These are phyloP conservation scores for Onychostruthus taczanowskii DNA, from an alignment of 2,113 vertebrate species.

Conservation along the genomic window DNA sequence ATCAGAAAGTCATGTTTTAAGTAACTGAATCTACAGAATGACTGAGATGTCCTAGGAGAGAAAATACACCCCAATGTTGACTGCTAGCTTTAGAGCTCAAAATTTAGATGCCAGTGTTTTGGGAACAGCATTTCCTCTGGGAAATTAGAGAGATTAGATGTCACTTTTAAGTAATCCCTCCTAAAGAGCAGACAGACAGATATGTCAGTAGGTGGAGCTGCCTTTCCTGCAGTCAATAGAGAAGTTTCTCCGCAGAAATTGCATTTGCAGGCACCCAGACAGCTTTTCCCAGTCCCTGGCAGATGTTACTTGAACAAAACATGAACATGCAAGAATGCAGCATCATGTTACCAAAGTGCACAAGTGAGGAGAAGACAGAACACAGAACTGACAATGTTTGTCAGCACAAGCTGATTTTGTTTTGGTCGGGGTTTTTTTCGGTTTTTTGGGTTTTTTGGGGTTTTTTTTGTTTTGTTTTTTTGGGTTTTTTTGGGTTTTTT, in stretches of 20 bases:
- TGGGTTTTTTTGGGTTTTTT: too few relatives aligned
- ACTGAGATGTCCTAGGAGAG: not conserved
- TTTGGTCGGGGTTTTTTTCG: too few relatives aligned
- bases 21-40: conserved; percentile 16
- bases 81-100: conserved; percentile 11
- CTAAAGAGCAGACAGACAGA: conserved; percentile 40
- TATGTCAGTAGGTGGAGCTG: conserved; percentile 70
- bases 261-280: conserved; percentile 34
- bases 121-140: conserved; percentile 28
- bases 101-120: conserved; percentile 27
- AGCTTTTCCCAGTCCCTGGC: not conserved
- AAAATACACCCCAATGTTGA: not conserved
- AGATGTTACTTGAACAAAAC: conserved; percentile 60
- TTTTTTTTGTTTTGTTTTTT: too few relatives aligned
- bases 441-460: too few relatives aligned
- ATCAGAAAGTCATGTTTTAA: not conserved
- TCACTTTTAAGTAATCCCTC: conserved; percentile 16
- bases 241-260: conserved; percentile 41
- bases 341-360: conserved; percentile 33
- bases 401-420: not conserved
- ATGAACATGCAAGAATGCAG: conserved; percentile 47
- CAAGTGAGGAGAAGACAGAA: conserved; percentile 20
- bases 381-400: conserved; percentile 26
- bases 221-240: conserved; percentile 27
- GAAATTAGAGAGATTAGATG: conserved; percentile 50